phyloP scores from a whole-genome alignment of 1,140 invertebrate genomes.

The Dolichoris vasculosae region DNA sequence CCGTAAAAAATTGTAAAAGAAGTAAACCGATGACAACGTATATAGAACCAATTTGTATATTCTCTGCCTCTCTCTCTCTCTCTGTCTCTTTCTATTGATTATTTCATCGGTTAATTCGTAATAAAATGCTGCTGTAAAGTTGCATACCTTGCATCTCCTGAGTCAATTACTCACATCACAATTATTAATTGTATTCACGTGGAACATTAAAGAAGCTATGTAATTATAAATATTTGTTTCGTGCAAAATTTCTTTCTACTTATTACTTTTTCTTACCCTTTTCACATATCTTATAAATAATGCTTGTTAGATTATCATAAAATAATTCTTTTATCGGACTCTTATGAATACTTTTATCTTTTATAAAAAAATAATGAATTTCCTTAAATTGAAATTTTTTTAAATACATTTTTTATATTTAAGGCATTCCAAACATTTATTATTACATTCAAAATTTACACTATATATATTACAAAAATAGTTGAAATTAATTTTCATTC shows the following conservation, averaged over 20 bases:
- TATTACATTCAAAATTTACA: no score
- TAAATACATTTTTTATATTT: no score
- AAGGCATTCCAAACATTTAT: no score
- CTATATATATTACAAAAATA: no score
- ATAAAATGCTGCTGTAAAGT: background rate
- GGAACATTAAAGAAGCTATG: background rate
- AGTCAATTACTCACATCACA: background rate
- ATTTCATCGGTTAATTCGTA: background rate
- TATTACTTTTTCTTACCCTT: background rate
- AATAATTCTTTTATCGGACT: no score
- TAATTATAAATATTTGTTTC: background rate
- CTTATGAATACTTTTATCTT: no score
- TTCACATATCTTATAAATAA: no score
- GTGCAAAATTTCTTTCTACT: background rate
- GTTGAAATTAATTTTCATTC: no score
- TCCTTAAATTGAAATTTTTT: no score
- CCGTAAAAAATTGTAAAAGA: background rate
- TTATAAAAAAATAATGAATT: no score
- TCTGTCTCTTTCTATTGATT: background rate
- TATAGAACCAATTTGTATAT: background rate
- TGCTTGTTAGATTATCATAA: no score
- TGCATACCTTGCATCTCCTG: background rate
- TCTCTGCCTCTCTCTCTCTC: background rate
- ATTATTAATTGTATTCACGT: background rate
- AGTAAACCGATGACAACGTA: background rate